Evolutionary conservation across 2,797 vertebrate species (phyloP).

Genomic region (Hippoglossus hippoglossus): DNA sequence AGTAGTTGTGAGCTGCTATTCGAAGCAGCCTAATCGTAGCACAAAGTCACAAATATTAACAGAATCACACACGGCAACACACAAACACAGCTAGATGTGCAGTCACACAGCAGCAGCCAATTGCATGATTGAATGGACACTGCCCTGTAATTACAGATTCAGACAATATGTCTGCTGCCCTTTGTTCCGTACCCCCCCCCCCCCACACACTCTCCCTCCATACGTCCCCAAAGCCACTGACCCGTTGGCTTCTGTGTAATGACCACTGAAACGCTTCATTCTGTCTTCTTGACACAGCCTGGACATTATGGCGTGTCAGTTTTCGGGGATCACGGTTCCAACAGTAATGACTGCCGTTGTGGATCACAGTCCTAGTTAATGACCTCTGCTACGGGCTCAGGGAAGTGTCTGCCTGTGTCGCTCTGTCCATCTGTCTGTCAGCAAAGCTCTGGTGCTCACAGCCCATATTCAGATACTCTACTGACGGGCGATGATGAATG

Average conservation of each 20-base stretch:
- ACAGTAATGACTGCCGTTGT: constrained; percentile 71
- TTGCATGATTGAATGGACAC: constrained; percentile 59
- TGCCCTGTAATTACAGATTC: constrained; percentile 70
- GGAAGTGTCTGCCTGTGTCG: constrained; percentile 44
- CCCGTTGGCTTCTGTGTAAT: constrained; percentile 69
- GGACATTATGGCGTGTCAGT: constrained; percentile 64
- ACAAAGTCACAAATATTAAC: not conserved
- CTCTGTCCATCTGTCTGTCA: constrained; percentile 63
- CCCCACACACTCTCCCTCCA: constrained; percentile 25
- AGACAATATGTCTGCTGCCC: constrained; percentile 74
- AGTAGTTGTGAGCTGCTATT: not conserved
- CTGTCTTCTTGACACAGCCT: constrained; percentile 66
- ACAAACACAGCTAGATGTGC: constrained; percentile 30
- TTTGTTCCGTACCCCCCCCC: constrained; percentile 43
- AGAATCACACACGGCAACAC: constrained; percentile 15
- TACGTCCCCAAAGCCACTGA: constrained; percentile 63
- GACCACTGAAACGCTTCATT: constrained; percentile 71
- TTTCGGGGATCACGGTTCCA: constrained; percentile 53
- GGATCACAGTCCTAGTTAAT: constrained; percentile 74
- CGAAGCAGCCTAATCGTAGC: not conserved
- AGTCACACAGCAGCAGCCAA: constrained; percentile 44
- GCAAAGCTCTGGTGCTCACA: constrained; percentile 47
- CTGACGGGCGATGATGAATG: constrained; percentile 52
- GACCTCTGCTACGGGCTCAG: constrained; percentile 59
- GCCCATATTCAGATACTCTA: constrained; percentile 37